phyloP scores from a whole-genome alignment of 2,888 invertebrate species.

The Pandemis corylana region DNA sequence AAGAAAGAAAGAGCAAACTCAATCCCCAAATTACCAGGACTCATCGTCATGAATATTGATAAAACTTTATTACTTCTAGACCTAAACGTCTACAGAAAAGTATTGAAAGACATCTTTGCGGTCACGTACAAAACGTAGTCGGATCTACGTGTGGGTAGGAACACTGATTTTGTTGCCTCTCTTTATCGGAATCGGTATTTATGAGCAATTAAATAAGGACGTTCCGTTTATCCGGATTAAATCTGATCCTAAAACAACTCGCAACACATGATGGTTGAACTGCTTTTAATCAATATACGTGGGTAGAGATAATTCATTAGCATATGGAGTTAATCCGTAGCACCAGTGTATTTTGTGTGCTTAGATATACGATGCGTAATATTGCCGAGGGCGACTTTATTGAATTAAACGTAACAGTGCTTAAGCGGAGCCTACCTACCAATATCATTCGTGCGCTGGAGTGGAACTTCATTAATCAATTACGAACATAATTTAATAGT shows the following conservation, averaged over 20 bases:
- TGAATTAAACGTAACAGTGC: constrained; percentile 6
- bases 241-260: constrained; percentile 8
- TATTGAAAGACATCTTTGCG: constrained; percentile 18
- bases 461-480: constrained; percentile 24
- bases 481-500: constrained; percentile 33
- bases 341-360: constrained; percentile 6
- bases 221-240: constrained; percentile 15
- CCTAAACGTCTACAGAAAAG: constrained; percentile 10
- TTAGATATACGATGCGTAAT: constrained; percentile 1
- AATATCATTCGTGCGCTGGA: not conserved
- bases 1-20: constrained; percentile 11
- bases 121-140: constrained; percentile 32
- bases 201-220: constrained; percentile 25
- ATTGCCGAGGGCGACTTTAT: constrained; percentile 10
- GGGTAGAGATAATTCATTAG: constrained; percentile 4
- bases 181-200: constrained; percentile 15
- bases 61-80: constrained; percentile 17
- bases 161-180: constrained; percentile 30
- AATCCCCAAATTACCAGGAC: constrained; percentile 6
- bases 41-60: constrained; percentile 12
- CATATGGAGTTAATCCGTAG: constrained; percentile 1
- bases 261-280: not conserved
- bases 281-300: constrained; percentile 11
- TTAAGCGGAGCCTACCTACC: constrained; percentile 1
- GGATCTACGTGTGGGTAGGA: constrained; percentile 18